Evolutionary conservation across 2,888 invertebrate species (phyloP), one percentile per base, ranked within the genome.

Genomic region (Drosophila acutilabella): DNA sequence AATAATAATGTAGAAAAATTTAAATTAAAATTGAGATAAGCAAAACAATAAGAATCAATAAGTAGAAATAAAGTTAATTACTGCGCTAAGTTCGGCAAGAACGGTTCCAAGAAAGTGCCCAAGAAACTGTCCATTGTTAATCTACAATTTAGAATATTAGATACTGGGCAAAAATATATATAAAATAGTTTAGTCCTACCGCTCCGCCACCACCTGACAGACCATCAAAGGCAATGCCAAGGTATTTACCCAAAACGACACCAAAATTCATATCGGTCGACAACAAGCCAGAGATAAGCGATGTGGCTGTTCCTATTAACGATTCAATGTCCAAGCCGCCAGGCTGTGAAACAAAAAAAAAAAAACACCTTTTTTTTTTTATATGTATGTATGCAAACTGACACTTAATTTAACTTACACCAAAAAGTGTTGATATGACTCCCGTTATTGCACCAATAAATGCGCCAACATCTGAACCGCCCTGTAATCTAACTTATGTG

Each of bases 151-250:
- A 10, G 23, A 1, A 6, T 11, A 13, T 42, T 16, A 0, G 16
- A 45, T 18, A 23, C 10, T 13, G 7, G 10, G 2, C 1, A 20
- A n/a, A 13, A 10, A 2, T 8, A 30, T 30, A 30, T 23, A 11
- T 13, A 11, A 10, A 4, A 5, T 13, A 8, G 4, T 1, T 1
- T 2, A 26, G 13, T 40, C 54, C 72, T 86, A 92, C 92, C 56
- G 92, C 92, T 66, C 92, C 93, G 8, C 92, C 92, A 1, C 92
- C 92, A 0, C 92, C 93, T 0, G 92, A 92, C 1, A 92, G 80
- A 0, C 92, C 93, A 73, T 93, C 93, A 16, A 93, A 82, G 0
- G 92, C 91, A 0, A 89, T 89, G 48, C 92, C 92, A 61, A 92
- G 89, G 71, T 92, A 93, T 38, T 85, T 80, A 4, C 91, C 93